Percentiles rank a stretch among this genome's conserved stretches.
phyloP scores from a whole-genome alignment of 1,140 invertebrate species.

The Sogatella furcifera region DNA sequence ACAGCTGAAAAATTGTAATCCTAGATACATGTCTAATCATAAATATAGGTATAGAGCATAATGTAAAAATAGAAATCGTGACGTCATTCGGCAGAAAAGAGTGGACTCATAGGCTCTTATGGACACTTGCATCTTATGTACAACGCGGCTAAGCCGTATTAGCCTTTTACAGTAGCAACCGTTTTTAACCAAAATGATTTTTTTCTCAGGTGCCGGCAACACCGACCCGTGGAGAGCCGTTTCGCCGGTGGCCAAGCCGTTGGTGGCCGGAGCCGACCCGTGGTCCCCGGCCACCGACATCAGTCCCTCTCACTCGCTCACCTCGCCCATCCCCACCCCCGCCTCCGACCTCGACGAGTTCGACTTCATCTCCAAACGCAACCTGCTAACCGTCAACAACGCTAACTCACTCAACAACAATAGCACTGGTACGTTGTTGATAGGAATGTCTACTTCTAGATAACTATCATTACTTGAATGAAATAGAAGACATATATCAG shows the following conservation, averaged over 20 bases:
- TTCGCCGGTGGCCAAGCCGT: conserved; percentile 29
- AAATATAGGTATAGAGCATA: too few species aligned
- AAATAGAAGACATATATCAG: too few species aligned
- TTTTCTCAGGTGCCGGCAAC: conserved; percentile 27
- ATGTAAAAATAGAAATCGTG: too few species aligned
- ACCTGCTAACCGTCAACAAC: conserved; percentile 24
- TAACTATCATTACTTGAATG: too few species aligned
- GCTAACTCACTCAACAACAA: conserved; percentile 33
- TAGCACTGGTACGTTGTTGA: conserved; percentile 29
- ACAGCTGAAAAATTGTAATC: too few species aligned
- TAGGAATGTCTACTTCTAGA: too few species aligned
- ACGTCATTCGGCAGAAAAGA: too few species aligned
- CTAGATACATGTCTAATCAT: too few species aligned
- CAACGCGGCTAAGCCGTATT: too few species aligned
- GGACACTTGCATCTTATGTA: too few species aligned
- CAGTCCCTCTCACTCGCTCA: conserved; percentile 23
- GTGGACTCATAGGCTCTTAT: too few species aligned
- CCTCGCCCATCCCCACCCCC: background rate
- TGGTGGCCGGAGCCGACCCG: conserved; percentile 32
- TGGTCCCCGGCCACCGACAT: conserved; percentile 34
- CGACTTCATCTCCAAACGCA: conserved; percentile 64
- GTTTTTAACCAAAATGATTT: background rate
- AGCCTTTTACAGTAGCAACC: background rate
- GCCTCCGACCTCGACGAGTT: conserved; percentile 69
- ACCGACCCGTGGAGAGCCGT: conserved; percentile 44